These are phyloP conservation scores for Drosophila paucipuncta DNA, from an alignment of 2,888 invertebrate species.

Conservation along the genomic window DNA sequence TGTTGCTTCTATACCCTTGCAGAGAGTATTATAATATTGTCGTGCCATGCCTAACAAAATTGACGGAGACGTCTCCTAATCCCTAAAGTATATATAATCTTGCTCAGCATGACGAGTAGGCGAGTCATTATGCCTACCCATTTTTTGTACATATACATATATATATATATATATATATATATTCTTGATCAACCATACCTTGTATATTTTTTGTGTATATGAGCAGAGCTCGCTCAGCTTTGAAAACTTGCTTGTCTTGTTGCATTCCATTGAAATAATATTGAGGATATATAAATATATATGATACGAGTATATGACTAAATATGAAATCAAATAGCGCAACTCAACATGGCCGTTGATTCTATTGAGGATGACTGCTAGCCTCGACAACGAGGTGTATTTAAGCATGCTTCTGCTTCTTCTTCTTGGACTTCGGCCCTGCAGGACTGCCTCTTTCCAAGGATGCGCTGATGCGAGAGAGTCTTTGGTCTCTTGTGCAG, in stretches of 20 bases:
- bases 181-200: neutral
- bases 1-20: neutral
- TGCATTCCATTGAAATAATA: too few species aligned
- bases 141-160: neutral
- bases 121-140: neutral
- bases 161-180: too few species aligned
- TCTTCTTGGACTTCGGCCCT: neutral
- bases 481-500: neutral
- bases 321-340: neutral
- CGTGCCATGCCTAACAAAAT: neutral
- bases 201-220: neutral
- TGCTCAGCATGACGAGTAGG: neutral
- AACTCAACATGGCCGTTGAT: neutral
- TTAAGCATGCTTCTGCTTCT: neutral
- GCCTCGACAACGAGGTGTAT: neutral
- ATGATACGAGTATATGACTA: too few species aligned
- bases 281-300: too few species aligned
- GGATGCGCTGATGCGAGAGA: neutral
- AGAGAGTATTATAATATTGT: neutral
- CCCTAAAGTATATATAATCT: neutral
- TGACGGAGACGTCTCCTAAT: neutral
- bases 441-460: neutral
- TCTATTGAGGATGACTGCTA: neutral
- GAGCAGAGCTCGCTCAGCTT: neutral
- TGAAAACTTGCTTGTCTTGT: too few species aligned